Base-by-base conservation (phyloP, 2,888 invertebrate species). In the Stenodema calcarata region DNA sequence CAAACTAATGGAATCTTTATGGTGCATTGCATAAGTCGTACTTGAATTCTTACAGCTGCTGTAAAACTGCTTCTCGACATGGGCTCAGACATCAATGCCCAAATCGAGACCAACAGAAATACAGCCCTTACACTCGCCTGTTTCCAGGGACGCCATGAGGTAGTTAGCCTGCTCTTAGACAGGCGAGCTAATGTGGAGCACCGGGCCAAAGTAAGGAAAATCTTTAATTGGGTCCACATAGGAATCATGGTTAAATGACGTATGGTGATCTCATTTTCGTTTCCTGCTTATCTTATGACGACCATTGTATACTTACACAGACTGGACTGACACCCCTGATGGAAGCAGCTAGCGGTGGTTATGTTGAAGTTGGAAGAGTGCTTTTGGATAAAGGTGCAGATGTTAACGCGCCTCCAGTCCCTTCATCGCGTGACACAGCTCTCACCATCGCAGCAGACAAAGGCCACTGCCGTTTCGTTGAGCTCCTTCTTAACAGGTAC, bases 361-460 rank as follows among this genome's bases (percentile, higher is more conserved):
- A 99, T 92, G 98, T 99, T 84, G 99, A 99, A 90, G 99, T 99
- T 62, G 99, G 99, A 6, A 93, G 97, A 86, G 98, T 99, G 83
- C 93, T 99, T 87, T 93, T 99, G 69, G 98, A 98, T 91, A 98
- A 98, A 92, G 97, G 97, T 1, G 99, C 99, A 2, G 99, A 99
- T 92, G 99, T 99, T 0, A 99, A 99, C 92, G 99, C 99, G 47
- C 96, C 98, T 23, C 99, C 99, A 41, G 99, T 99, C 88, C 99
- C 99, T 23, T 98, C 98, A 23, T 98, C 98, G 3, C 93, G 99
- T 83, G 99, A 99, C 92, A 99, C 99, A 7, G 99, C 99, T 28
- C 94, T 99, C 81, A 99, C 99, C 88, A 99, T 99, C 90, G 99
- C 99, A 88, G 99, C 99, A n/a, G 99, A 99, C 91, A 99, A 99